Base-by-base conservation (phyloP, 2,888 invertebrate species). In the Ochlodes sylvanus region DNA sequence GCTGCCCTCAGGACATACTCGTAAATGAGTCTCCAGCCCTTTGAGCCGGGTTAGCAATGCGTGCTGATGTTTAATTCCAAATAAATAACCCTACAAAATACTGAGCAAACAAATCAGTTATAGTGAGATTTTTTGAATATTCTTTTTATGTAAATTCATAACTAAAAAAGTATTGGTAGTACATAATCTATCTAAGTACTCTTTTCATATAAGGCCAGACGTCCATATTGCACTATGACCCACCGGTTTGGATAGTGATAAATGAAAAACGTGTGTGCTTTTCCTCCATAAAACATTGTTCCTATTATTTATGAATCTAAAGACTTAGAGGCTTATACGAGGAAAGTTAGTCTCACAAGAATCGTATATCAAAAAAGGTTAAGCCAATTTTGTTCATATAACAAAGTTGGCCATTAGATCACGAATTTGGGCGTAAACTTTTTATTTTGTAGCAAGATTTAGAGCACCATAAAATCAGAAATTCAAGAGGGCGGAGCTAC, bases 381-480 rank as follows among this genome's bases (percentile, higher is more conserved):
- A 56, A 57, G 38, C 7, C 34, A 34, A 21, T 66, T 61, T 32
- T 42, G 19, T 54, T 58, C 60, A 15, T 15, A 54, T 55, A 44
- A n/a, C 17, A 32, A 44, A 68, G 54, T 63, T 19, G 41, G 21
- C 44, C 34, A 57, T 60, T 69, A 44, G 47, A 52, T 17, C 42
- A 27, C 54, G 79, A 82, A 82, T 85, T 81, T 79, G 76, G 73
- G 72, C 77, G 81, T 83, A 84, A 88, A 87, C 80, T 86, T 86
- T 83, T 82, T 83, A 83, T 86, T 87, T 82, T 79, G 79, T 76
- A 78, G 80, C 79, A 84, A 87, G 84, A 86, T 89, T 86, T 85
- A 89, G 83, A 81, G 82, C 81, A 78, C 83, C 80, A 87, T 89
- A 89, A 89, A 89, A 86, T 87, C 85, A 85, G 80, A 82, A 85